These are phyloP conservation scores for Colletes collaris DNA, from an alignment of 2,888 invertebrate genomes.

Conservation along the genomic window DNA sequence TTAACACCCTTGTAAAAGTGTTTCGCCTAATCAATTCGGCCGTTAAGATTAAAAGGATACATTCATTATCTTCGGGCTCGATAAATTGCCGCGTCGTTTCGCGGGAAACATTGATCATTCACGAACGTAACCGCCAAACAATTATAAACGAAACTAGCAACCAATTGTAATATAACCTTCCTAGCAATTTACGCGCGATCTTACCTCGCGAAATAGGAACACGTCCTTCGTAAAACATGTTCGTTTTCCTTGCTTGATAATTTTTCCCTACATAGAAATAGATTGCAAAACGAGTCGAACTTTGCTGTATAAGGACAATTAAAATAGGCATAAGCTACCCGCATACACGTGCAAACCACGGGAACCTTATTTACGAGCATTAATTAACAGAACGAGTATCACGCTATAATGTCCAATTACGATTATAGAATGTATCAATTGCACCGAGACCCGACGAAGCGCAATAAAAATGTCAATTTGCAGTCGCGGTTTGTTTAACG, in stretches of 20 bases:
- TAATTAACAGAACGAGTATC: not conserved
- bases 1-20: constrained; percentile 31
- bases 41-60: constrained; percentile 42
- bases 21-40: constrained; percentile 25
- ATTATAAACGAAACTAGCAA: constrained; percentile 5
- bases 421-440: not conserved
- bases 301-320: too few relatives aligned
- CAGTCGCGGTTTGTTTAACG: too few relatives aligned
- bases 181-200: not conserved
- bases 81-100: not conserved
- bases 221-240: constrained; percentile 26
- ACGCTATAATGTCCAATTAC: constrained; percentile 1
- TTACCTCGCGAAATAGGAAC: constrained; percentile 19
- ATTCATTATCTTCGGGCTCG: constrained; percentile 1
- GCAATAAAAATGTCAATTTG: not conserved
- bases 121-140: not conserved
- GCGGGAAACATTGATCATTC: constrained; percentile 4
- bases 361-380: too few relatives aligned
- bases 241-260: constrained; percentile 17
- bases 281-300: too few relatives aligned
- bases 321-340: too few relatives aligned
- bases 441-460: not conserved
- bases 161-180: constrained; percentile 15
- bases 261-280: not conserved
- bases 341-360: too few relatives aligned